Base-by-base conservation (phyloP, 2,113 vertebrate species). In the Centropus unirufus region DNA sequence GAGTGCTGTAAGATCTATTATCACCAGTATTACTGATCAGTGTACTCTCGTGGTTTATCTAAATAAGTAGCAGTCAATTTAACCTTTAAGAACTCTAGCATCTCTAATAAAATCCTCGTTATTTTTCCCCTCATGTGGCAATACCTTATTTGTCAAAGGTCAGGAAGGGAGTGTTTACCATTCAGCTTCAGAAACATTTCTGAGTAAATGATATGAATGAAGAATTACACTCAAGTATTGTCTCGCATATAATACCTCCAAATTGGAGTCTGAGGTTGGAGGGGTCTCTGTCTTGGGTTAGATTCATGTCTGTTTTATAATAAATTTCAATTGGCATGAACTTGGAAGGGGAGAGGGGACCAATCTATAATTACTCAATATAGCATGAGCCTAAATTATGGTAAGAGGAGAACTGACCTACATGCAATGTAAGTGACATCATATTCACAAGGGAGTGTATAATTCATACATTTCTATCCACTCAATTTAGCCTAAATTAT, bases 21-120 rank as follows among this genome's bases (percentile, higher is more conserved):
- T n/a, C 36, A 80, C 21, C 61, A 64, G 54, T 52, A 36, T 46
- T 93, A 92, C 90, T 89, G 92, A 82, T 83, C 55, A 76, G 70
- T 93, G 85, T 93, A 89, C 47, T 61, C 46, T 84, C 22, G 16
- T 69, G 74, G 51, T 88, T 91, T 92, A 86, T 89, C 72, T 55
- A 90, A 96, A 97, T 94, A 97, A 97, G 94, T 68, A 78, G 64
- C 49, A 63, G 70, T 24, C 76, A 81, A 84, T 59, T 51, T 82
- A 93, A 86, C 73, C 73, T 92, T 76, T 76, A 27, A 51, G 61
- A 80, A 55, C 29, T 81, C 86, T 11, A 91, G 32, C 55, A 95
- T 42, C 89, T 79, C 70, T 69, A 84, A 83, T 88, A 95, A 89
- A 92, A 91, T 46, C 5, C 74, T 83, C 12, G 2, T 84, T 49